Evolutionary conservation across 1,140 invertebrate species (phyloP), one percentile per base, ranked within the genome.

Genomic region (Danaus melanippus): DNA sequence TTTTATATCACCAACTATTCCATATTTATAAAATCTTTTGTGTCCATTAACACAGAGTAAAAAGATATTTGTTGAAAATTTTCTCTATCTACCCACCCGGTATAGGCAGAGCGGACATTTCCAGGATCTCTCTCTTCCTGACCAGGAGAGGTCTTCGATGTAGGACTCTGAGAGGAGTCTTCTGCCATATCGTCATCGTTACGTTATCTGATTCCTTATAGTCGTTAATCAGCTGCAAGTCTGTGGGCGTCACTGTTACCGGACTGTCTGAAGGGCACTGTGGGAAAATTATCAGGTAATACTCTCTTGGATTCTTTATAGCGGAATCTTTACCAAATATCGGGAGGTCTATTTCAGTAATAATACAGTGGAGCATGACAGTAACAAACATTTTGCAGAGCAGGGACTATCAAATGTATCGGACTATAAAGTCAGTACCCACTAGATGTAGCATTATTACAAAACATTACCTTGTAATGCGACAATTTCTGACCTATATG

Each of bases 121-220:
- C 81, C 66, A 93, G 86, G 60, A 97, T 91, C 0, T 83, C 88
- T 60, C 92, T 89, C 7, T 84, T 78, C 51, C 95, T 86, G 4
- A 89, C 86, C 10, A 91, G 89, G 42, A 95, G 79, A 1, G 95
- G 91, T 46, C 95, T 86, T 48, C 95, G 86, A 76, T 98, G 96
- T 12, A 97, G 81, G 2, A 98, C 96, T 65, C 96, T 79, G 10
- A 97, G 84, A 0, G 95, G 95, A 1, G 95, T 97, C 71, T 92
- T 92, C 76, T 97, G 95, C 10, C 88, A 62, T 39, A 93, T 89
- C 46, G 86, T 75, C 10, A 94, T 77, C 9, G 84, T 68, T 42
- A 62, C 32, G 4, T 48, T 63, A 0, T 50, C 21, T 4, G 72
- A 72, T 62, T 83, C 81, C 0, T 67, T 57, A 60, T 89, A 77